phyloP scores from a whole-genome alignment of 2,113 vertebrate genomes.

The Anthoscopus minutus region DNA sequence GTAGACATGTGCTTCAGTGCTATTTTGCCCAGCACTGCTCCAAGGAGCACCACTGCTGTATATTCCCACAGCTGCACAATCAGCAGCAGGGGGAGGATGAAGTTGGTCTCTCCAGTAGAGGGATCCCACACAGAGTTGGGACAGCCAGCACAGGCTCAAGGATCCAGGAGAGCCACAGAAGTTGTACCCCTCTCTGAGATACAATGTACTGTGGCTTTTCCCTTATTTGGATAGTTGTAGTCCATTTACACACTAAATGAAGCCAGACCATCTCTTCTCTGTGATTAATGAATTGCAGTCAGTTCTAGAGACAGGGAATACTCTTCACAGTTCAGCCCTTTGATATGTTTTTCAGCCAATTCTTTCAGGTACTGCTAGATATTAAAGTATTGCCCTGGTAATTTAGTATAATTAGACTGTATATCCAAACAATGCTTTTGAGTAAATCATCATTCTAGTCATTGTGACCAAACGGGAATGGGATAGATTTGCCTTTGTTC shows the following conservation, averaged over 20 bases:
- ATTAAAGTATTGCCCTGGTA: not conserved
- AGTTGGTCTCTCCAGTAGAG: not conserved
- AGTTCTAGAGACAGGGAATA: not conserved
- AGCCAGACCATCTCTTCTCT: not conserved
- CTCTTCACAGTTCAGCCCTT: not conserved
- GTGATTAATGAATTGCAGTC: not conserved
- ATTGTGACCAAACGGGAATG: not conserved
- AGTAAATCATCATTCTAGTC: not conserved
- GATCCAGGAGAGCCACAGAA: not conserved
- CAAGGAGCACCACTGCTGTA: rapidly evolving
- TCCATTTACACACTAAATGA: not conserved
- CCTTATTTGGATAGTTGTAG: not conserved
- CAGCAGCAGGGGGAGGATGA: not conserved
- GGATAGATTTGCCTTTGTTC: not conserved
- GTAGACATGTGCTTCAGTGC: not conserved
- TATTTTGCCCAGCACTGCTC: not conserved
- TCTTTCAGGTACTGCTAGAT: not conserved
- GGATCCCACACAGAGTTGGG: not conserved
- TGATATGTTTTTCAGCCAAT: not conserved
- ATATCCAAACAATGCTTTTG: not conserved
- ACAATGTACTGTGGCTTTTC: not conserved
- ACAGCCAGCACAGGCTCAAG: rapidly evolving
- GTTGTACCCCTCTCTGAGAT: not conserved
- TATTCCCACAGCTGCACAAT: not conserved
- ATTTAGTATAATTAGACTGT: not conserved